A percentile compares a stretch with the other conserved stretches of the same genome.
Evolutionary conservation across 2,113 vertebrate species (phyloP).

Genomic region (Alosa alosa): DNA sequence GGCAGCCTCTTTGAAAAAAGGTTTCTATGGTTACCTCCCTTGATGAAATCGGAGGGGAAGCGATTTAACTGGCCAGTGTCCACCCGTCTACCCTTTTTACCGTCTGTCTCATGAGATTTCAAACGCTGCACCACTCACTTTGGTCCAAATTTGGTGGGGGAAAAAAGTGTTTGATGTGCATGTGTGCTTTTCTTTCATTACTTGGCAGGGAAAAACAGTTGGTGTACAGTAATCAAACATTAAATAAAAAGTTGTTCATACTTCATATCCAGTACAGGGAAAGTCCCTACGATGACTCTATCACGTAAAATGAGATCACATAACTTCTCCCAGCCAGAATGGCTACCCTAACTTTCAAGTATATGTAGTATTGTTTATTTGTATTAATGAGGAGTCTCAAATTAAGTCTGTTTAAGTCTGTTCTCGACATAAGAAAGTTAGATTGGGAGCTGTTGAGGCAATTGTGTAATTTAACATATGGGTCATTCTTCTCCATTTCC

Average conservation of each 20-base stretch:
- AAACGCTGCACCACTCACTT: background rate
- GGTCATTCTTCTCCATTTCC: background rate
- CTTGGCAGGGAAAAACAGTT: background rate
- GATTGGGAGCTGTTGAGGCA: no score
- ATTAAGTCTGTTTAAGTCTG: no score
- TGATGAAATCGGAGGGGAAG: background rate
- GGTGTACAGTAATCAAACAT: slow-evolving; percentile 7
- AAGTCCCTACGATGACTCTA: background rate
- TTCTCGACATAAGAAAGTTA: no score
- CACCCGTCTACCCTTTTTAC: background rate
- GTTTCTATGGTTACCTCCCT: slow-evolving; percentile 17
- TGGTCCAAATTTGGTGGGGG: background rate
- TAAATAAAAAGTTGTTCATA: background rate
- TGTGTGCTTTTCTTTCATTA: background rate
- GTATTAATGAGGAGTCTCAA: no score
- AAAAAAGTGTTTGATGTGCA: background rate
- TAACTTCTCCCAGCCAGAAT: no score
- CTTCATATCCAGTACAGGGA: background rate
- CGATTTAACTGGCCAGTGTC: background rate
- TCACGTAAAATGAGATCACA: background rate
- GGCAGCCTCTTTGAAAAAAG: background rate
- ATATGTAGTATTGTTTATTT: background rate
- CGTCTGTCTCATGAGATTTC: background rate
- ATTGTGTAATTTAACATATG: background rate
- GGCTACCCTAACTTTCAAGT: no score